These are phyloP conservation scores for Meles meles DNA, from an alignment of 2,113 vertebrate species.

Conservation along the genomic window DNA sequence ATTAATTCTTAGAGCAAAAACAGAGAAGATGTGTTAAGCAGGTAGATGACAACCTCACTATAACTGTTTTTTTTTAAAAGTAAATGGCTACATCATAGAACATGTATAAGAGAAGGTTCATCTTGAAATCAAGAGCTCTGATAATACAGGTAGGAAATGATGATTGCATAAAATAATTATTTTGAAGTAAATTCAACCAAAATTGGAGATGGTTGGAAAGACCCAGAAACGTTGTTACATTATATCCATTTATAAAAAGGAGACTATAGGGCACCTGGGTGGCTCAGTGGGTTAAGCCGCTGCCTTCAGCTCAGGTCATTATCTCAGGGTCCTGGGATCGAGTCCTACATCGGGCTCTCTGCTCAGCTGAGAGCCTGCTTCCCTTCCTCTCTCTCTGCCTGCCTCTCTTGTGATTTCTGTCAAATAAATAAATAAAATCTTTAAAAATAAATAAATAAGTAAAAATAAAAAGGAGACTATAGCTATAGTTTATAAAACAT, in stretches of 20 bases:
- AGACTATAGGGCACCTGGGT: too few species aligned
- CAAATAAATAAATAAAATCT: too few species aligned
- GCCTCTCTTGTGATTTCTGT: too few species aligned
- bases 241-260: neutral
- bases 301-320: too few species aligned
- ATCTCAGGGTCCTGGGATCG: too few species aligned
- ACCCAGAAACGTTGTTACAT: neutral
- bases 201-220: neutral
- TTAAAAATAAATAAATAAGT: too few species aligned
- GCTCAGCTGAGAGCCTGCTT: too few species aligned
- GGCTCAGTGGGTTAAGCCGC: too few species aligned
- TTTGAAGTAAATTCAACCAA: neutral
- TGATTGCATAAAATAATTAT: neutral
- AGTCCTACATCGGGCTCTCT: too few species aligned
- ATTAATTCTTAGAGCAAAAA: neutral
- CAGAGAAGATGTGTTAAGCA: neutral
- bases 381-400: too few species aligned
- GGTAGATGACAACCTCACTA: neutral
- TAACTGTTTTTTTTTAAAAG: neutral
- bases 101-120: neutral
- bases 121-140: neutral
- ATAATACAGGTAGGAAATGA: neutral
- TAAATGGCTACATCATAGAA: neutral
- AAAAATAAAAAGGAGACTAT: neutral
- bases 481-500: neutral